phyloP scores from a whole-genome alignment of 1,140 invertebrate species.

The Anoplolepis gracilipes region DNA sequence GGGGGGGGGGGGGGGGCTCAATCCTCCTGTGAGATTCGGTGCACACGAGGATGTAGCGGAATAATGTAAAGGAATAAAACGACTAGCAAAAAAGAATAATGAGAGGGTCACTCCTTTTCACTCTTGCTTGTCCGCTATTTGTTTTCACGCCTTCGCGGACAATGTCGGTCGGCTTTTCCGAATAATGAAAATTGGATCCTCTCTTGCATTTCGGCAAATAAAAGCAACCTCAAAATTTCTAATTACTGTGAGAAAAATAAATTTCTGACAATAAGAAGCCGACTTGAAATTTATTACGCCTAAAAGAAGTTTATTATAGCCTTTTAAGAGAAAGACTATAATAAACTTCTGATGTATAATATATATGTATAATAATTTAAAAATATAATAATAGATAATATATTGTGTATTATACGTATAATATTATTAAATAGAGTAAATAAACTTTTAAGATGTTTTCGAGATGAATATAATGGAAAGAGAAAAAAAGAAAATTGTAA shows the following conservation, averaged over 20 bases:
- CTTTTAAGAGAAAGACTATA: too few relatives aligned
- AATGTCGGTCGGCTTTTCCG: neutral
- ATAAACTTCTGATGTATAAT: too few relatives aligned
- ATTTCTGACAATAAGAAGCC: neutral
- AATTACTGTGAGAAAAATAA: too few relatives aligned
- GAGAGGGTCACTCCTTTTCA: constrained; percentile 30
- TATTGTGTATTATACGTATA: too few relatives aligned
- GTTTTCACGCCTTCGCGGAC: neutral
- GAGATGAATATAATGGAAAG: too few relatives aligned
- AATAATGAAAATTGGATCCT: neutral
- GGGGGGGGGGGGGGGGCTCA: too few relatives aligned
- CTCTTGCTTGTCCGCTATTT: neutral
- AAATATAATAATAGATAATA: too few relatives aligned
- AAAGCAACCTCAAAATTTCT: too few relatives aligned
- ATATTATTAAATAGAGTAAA: too few relatives aligned
- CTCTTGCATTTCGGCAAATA: neutral
- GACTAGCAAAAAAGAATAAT: constrained; percentile 39
- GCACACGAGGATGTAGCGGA: constrained; percentile 8
- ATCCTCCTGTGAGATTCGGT: constrained; percentile 13
- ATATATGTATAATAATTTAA: neutral
- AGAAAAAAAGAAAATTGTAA: too few relatives aligned
- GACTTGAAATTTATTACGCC: neutral
- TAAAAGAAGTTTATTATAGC: too few relatives aligned
- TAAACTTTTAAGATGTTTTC: too few relatives aligned
- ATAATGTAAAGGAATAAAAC: constrained; percentile 52